Evolutionary conservation across 2,113 vertebrate species (phyloP).

Genomic region (Melanerpes aurifrons): DNA sequence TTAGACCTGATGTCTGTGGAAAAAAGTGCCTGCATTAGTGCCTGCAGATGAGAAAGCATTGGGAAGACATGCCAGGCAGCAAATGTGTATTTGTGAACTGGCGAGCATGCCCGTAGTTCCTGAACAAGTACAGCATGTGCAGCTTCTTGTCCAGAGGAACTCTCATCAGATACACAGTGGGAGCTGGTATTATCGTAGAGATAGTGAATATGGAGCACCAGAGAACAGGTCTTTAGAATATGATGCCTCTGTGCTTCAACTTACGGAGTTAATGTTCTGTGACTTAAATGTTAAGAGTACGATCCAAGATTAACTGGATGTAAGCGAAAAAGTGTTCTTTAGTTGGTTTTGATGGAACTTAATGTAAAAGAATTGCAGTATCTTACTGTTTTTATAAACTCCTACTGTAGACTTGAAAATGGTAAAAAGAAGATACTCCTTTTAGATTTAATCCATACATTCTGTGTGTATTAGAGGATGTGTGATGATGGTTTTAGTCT

Average conservation of each 20-base stretch:
- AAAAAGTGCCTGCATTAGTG: neutral
- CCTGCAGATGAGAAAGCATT: neutral
- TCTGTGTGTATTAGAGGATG: neutral
- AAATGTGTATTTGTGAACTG: neutral
- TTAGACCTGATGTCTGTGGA: neutral
- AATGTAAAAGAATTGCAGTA: neutral
- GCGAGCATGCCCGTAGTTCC: neutral
- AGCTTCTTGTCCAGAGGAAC: neutral
- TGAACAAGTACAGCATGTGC: too few relatives aligned
- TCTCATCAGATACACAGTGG: neutral
- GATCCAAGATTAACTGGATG: neutral
- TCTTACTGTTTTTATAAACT: neutral
- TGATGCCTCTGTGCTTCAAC: neutral
- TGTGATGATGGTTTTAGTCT: neutral
- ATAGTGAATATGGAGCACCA: neutral
- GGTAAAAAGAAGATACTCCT: neutral
- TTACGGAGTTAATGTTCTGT: neutral
- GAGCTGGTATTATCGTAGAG: rapidly evolving
- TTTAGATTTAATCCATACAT: neutral
- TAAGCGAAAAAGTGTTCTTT: neutral
- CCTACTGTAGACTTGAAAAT: neutral
- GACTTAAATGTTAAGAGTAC: neutral
- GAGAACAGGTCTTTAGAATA: neutral
- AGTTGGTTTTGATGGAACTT: neutral
- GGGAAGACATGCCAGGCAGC: neutral